Evolutionary conservation across 2,113 vertebrate genomes (phyloP).

Genomic region (Meles meles): DNA sequence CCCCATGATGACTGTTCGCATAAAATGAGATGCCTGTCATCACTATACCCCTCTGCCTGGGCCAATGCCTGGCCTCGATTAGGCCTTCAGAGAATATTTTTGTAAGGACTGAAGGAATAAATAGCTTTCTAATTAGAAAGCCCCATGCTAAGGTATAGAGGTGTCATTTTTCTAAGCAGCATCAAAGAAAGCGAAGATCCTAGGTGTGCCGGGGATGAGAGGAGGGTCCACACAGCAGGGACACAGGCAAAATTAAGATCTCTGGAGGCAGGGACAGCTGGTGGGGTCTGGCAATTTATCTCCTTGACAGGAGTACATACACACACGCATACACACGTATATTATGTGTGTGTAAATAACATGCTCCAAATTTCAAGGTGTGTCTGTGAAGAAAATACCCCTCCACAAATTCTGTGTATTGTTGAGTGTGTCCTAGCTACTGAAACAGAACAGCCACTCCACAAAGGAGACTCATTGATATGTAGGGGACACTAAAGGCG

Average conservation of each 20-base stretch:
- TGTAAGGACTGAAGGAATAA: neutral
- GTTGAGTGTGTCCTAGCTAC: neutral
- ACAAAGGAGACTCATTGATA: neutral
- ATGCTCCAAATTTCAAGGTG: neutral
- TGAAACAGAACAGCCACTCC: neutral
- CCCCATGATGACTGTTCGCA: neutral
- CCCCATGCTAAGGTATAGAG: neutral
- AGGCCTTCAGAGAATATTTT: neutral
- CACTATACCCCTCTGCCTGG: neutral
- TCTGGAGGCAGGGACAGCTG: neutral
- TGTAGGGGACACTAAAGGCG: neutral
- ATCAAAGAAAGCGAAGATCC: neutral
- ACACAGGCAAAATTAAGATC: neutral
- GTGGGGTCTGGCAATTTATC: neutral
- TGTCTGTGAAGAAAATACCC: neutral
- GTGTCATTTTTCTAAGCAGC: neutral
- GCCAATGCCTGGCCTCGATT: neutral
- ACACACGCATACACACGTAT: neutral
- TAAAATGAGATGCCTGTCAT: neutral
- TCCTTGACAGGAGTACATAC: neutral
- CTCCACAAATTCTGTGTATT: neutral
- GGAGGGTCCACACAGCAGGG: neutral
- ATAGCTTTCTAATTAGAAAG: neutral
- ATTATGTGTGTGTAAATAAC: neutral
- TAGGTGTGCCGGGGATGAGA: neutral